These are phyloP conservation scores for Synergus itoensis DNA, from an alignment of 2,888 invertebrate species.

Conservation along the genomic window DNA sequence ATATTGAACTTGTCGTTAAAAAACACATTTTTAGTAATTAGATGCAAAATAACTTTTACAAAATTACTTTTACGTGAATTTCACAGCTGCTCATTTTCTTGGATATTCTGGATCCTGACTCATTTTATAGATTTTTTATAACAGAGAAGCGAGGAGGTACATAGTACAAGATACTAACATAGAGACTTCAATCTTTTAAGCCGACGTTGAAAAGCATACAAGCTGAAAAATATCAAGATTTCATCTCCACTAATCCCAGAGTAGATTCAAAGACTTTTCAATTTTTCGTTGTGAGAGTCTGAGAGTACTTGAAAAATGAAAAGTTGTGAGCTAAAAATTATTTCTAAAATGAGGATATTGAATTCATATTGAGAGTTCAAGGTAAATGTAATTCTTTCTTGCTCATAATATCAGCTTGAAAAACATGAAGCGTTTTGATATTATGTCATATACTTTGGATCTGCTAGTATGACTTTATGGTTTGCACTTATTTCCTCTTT, in stretches of 20 bases:
- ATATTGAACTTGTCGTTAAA: neutral
- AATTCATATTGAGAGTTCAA: neutral
- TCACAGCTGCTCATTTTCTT: neutral
- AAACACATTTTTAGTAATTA: neutral
- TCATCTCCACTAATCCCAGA: neutral
- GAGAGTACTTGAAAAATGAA: neutral
- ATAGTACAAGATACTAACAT: neutral
- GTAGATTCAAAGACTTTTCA: neutral
- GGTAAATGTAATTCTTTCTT: neutral
- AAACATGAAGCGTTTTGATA: slow-evolving; percentile 7
- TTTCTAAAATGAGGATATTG: no score
- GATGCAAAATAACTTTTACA: neutral
- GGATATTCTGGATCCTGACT: neutral
- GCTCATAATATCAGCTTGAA: slow-evolving; percentile 3
- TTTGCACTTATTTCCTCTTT: slow-evolving; percentile 39
- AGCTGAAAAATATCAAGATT: slow-evolving; percentile 25
- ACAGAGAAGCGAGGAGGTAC: neutral
- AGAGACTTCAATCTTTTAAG: neutral
- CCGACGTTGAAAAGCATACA: slow-evolving; percentile 1
- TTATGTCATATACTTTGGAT: slow-evolving; percentile 28
- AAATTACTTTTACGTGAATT: neutral
- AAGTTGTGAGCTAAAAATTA: neutral
- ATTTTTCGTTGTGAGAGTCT: neutral
- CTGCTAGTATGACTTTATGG: slow-evolving; percentile 28
- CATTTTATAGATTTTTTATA: neutral